Evolutionary conservation across 2,888 invertebrate species (phyloP), one percentile per base, ranked within the genome.

Genomic region (Chesias legatella): DNA sequence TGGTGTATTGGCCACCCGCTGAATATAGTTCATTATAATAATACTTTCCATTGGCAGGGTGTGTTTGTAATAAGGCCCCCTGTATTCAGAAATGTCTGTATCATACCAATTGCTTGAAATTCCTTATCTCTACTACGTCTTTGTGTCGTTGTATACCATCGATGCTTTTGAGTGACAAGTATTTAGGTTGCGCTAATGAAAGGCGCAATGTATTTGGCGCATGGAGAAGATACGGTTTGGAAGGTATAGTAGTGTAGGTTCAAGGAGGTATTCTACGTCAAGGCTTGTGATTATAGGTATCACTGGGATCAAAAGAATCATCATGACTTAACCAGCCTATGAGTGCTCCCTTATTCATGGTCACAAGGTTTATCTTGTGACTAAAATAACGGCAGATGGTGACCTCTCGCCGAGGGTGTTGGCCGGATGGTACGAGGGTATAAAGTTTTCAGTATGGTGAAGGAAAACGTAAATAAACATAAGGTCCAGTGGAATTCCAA

Each of bases 1-100:
- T 59, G 60, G 56, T 41, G 51, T 59, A 77, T 78, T 73, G 70
- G 68, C 83, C 80, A 69, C 86, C 86, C 79, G 84, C 80, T 84
- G 86, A 83, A 82, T 82, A 70, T 58, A 58, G 62, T 63, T 86
- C 83, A 79, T 86, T 83, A 84, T 63, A 60, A 61, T 57, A 61
- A 67, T 68, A 58, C 44, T 48, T 36, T 26, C 33, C 48, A 64
- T 68, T 79, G 86, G 85, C 69, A 3, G 13, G 13, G 83, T 78
- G 81, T 73, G 72, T 78, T 76, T 73, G 76, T 79, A 78, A 83
- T 82, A 36, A 62, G 52, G 65, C 81, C 66, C 80, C 82, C 82
- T 74, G 60, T 77, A 61, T 65, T 79, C 67, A 67, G 62, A 59
- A 54, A 58, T 70, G 73, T 67, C 63, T 56, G 36, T 27, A 51